Evolutionary conservation across 2,797 vertebrate genomes (phyloP).

Genomic region (Sebastes reedi): DNA sequence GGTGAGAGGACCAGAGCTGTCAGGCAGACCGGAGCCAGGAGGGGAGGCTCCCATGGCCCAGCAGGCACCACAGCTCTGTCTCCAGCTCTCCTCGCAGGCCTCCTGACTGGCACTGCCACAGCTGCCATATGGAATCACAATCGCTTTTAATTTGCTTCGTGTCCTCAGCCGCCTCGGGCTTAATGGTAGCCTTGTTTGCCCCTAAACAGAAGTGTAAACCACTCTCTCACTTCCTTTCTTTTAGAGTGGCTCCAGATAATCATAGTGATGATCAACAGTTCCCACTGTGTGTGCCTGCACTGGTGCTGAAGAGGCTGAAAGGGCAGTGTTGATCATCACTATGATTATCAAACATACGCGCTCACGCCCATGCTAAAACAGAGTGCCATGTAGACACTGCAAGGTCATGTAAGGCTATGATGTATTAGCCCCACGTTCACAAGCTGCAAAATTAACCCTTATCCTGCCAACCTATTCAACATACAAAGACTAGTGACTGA

Average conservation of each 20-base stretch:
- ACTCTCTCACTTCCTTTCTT: neutral
- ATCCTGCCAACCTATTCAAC: too few relatives aligned
- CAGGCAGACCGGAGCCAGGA: conserved; percentile 35
- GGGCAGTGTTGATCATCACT: conserved; percentile 30
- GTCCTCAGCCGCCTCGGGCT: conserved; percentile 27
- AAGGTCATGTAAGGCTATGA: conserved; percentile 23
- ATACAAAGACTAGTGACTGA: too few relatives aligned
- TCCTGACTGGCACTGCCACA: conserved; percentile 54
- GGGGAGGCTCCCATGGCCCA: conserved; percentile 31
- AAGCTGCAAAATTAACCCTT: neutral
- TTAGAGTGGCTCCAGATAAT: conserved; percentile 16
- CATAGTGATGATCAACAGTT: conserved; percentile 33
- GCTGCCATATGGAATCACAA: conserved; percentile 66
- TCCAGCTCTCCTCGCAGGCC: conserved; percentile 34
- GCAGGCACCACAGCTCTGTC: conserved; percentile 43
- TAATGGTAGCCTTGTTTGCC: conserved; percentile 55
- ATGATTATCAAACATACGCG: conserved; percentile 35
- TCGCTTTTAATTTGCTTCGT: conserved; percentile 63
- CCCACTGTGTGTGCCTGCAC: neutral
- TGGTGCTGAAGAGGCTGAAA: conserved; percentile 12
- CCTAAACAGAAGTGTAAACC: conserved; percentile 39
- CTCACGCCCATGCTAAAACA: neutral
- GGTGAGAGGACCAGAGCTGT: conserved; percentile 26
- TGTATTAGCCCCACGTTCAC: neutral
- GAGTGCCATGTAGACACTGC: conserved; percentile 15